These are phyloP conservation scores for Spisula solida DNA, from an alignment of 2,888 invertebrate genomes.

Conservation along the genomic window DNA sequence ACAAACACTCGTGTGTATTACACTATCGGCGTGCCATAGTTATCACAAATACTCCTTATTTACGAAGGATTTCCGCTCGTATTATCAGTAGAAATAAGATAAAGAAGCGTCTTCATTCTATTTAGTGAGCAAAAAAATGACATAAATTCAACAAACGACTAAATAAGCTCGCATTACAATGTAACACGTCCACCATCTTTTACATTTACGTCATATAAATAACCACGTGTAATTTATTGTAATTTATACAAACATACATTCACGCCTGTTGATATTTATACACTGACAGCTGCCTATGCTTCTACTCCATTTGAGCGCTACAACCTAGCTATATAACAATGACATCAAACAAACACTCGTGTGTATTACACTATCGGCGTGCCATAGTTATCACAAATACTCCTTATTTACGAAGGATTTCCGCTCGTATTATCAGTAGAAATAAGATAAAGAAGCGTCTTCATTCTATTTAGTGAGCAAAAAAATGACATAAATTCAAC, in stretches of 20 bases:
- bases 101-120: not conserved
- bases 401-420: conserved; percentile 22
- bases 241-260: too few relatives aligned
- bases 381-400: not conserved
- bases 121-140: not conserved
- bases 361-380: not conserved
- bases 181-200: not conserved
- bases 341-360: too few relatives aligned
- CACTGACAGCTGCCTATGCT: too few relatives aligned
- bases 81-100: not conserved
- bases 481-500: not conserved
- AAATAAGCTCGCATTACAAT: not conserved
- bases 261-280: not conserved
- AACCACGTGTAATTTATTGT: too few relatives aligned
- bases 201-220: not conserved
- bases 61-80: conserved; percentile 24
- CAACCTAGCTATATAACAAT: too few relatives aligned
- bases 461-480: not conserved
- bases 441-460: not conserved
- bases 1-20: too few relatives aligned
- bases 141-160: not conserved
- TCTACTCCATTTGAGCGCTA: too few relatives aligned
- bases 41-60: not conserved
- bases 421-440: conserved; percentile 10
- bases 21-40: not conserved